A percentile compares a stretch with the other conserved stretches of the same genome.
phyloP scores from a whole-genome alignment of 2,888 invertebrate genomes.

The Hofmannophila pseudospretella region DNA sequence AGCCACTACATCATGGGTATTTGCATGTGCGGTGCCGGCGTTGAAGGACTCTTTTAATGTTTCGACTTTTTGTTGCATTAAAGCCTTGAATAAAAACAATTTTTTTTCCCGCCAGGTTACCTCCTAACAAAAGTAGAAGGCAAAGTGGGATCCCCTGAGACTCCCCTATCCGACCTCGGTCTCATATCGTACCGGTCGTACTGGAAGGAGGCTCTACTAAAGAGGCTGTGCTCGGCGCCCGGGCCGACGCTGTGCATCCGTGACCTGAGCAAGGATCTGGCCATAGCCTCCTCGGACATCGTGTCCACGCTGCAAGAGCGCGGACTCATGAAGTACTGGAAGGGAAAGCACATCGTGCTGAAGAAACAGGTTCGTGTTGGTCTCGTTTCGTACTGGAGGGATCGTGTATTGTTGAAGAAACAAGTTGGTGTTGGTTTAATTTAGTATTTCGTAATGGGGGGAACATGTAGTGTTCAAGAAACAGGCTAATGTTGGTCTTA shows the following conservation, averaged over 20 bases:
- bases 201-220: conserved; percentile 97
- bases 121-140: conserved; percentile 96
- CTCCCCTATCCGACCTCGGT: conserved; percentile 97
- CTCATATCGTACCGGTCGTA: conserved; percentile 98
- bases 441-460: neutral
- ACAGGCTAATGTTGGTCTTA: too few relatives aligned
- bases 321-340: conserved; percentile 99
- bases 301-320: conserved; percentile 97
- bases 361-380: conserved; percentile 89
- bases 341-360: conserved; percentile 97
- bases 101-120: conserved; percentile 86
- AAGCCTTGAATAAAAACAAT: too few relatives aligned
- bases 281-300: conserved; percentile 97
- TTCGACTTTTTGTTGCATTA: too few relatives aligned
- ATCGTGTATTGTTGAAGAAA: too few relatives aligned
- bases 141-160: conserved; percentile 99
- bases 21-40: too few relatives aligned
- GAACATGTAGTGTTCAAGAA: too few relatives aligned
- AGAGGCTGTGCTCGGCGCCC: conserved; percentile 92
- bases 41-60: too few relatives aligned
- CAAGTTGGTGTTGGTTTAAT: neutral
- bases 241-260: conserved; percentile 94
- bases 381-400: too few relatives aligned
- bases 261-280: conserved; percentile 92
- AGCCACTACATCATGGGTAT: too few relatives aligned